These are phyloP conservation scores for Scophthalmus maximus DNA, from an alignment of 2,113 vertebrate species.

Conservation along the genomic window DNA sequence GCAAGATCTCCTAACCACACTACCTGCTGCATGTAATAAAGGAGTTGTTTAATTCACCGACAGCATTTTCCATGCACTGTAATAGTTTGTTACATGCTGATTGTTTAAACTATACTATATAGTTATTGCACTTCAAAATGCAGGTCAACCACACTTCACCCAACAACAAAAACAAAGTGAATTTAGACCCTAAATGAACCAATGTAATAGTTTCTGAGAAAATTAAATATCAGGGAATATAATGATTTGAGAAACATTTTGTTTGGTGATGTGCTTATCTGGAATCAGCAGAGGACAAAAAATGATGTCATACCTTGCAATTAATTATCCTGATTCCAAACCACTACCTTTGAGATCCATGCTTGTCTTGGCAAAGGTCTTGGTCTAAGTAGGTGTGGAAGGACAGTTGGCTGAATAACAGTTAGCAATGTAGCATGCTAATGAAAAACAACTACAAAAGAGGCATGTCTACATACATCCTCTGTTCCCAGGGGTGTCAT, in stretches of 20 bases:
- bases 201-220: slow-evolving; percentile 34
- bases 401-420: slow-evolving; percentile 57
- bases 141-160: slow-evolving; percentile 39
- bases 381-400: slow-evolving; percentile 55
- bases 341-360: slow-evolving; percentile 38
- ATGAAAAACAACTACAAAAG: slow-evolving; percentile 51
- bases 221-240: slow-evolving; percentile 16
- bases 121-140: slow-evolving; percentile 79
- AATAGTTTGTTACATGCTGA: slow-evolving; percentile 53
- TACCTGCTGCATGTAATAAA: slow-evolving; percentile 32
- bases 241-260: slow-evolving; percentile 11
- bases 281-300: slow-evolving; percentile 34
- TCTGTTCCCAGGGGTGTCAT: slow-evolving; percentile 50
- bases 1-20: slow-evolving; percentile 24
- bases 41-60: slow-evolving; percentile 47
- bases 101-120: slow-evolving; percentile 64
- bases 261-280: slow-evolving; percentile 30
- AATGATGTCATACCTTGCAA: slow-evolving; percentile 38
- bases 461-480: slow-evolving; percentile 51
- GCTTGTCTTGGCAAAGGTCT: slow-evolving; percentile 37
- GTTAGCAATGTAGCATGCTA: slow-evolving; percentile 45
- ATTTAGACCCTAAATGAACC: slow-evolving; percentile 48
- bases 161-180: slow-evolving; percentile 54
- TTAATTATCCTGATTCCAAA: slow-evolving; percentile 27
- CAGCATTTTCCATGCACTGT: slow-evolving; percentile 39